Base-by-base conservation (phyloP, 2,113 vertebrate genomes). In the Oostethus manadensis region DNA sequence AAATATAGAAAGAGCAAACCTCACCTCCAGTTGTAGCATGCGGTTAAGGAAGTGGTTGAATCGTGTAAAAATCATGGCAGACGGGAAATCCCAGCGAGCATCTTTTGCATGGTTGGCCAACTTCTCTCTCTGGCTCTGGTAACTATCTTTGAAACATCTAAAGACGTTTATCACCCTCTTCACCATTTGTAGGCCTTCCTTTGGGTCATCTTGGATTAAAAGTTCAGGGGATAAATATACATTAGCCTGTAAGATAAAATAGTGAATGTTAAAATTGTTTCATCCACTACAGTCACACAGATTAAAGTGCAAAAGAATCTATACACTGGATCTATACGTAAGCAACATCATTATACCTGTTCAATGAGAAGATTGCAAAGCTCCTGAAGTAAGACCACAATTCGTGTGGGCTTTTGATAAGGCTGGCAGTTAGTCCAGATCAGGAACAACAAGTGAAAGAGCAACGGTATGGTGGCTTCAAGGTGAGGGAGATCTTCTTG, bases 61-160 rank as follows among this genome's bases (percentile, higher is more conserved):
- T 80, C 77, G 88, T 60, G 71, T 78, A 79, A 95, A 93, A 49
- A 92, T 80, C 77, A 92, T 62, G 48, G 84, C 74, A 73, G 82
- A 84, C 40, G 85, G 90, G 77, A 95, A 96, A 88, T 94, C 87
- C 90, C 90, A 92, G 4, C 56, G 75, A 70, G 89, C 84, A 56
- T 64, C 57, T 68, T 87, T 81, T 23, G 57, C 78, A 57, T 73
- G 81, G 26, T 16, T 17, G 0, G 86, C 88, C 67, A 88, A 89
- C 54, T 54, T 71, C 58, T 84, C 82, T 74, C 81, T 90, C 63
- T 89, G 85, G 48, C 49, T 81, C 64, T 88, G 85, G 56, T 92
- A 93, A 23, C 73, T 87, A 64, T 85, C 64, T 73, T 69, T 88
- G 80, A 92, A 92, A 42, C 49, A 86, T 70, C 73, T 79, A 9